Percentiles rank a stretch among this genome's conserved stretches.
Conservation (phyloP, 2,113 vertebrate species). For the Anthoscopus minutus region DNA sequence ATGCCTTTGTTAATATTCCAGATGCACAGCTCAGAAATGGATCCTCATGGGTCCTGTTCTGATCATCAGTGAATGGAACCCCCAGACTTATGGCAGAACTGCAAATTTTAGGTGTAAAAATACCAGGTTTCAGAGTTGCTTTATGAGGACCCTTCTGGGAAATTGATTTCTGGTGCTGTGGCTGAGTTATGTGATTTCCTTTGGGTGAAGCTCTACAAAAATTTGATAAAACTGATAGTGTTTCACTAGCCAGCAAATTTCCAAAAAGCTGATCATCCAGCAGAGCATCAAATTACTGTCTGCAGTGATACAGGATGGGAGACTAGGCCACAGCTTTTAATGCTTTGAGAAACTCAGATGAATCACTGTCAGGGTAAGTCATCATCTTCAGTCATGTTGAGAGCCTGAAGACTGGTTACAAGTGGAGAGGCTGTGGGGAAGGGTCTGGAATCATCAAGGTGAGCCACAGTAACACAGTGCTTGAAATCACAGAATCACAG, state of each 20-base stretch:
- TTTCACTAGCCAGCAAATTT: neutral
- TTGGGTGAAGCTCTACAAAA: neutral
- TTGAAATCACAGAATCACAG: too few relatives aligned
- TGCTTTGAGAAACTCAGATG: neutral
- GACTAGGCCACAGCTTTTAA: neutral
- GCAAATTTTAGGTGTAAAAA: neutral
- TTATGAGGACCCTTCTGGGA: neutral
- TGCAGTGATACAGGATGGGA: neutral
- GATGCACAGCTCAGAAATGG: neutral
- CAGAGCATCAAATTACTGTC: neutral
- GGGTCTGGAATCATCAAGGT: neutral
- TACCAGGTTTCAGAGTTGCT: neutral
- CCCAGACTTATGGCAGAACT: neutral
- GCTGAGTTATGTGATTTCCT: neutral
- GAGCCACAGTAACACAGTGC: accelerated
- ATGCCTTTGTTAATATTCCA: neutral
- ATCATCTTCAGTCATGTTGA: neutral
- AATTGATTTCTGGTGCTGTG: neutral
- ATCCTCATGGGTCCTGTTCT: neutral
- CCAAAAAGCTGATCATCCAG: neutral
- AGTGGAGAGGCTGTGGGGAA: neutral
- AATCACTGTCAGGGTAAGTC: neutral
- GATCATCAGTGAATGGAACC: neutral
- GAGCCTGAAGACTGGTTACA: neutral
- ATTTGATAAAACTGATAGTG: neutral